Evolutionary conservation across 2,113 vertebrate genomes (phyloP), one percentile per base, ranked within the genome.

Genomic region (Rhipidura dahli): DNA sequence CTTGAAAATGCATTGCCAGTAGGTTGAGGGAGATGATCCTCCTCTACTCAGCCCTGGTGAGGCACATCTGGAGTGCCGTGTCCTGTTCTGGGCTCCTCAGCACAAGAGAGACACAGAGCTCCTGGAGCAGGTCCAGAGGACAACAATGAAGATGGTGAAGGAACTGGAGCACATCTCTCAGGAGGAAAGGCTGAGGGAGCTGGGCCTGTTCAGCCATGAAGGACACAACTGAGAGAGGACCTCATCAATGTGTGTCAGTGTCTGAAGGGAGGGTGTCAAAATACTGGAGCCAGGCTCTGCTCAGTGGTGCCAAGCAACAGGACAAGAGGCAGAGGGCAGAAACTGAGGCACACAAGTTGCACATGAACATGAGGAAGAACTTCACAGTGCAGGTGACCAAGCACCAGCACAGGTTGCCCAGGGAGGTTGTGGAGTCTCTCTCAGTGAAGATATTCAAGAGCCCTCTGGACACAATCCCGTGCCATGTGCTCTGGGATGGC

Each of bases 381-480:
- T 28, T 18, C 28, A 26, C 16, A n/a, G 64, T 70, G 47, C n/a
- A 45, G 61, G 39, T 61, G 28, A 24, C 19, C 0, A 0, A 4
- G 37, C 53, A 12, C 27, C 22, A 23, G 4, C 12, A 33, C 11
- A 15, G 11, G 6, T 27, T 51, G 11, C 27, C 10, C 33, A 39
- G 33, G 45, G 39, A 45, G 19, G 15, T 10, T 23, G 8, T 61
- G 47, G n/a, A 39, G 19, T 39, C 23, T n/a, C 54, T 15, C 28
- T 61, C 15, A 9, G 19, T 40, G 56, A 16, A 45, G 23, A 39
- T 53, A 39, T 3, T 47, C 19, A n/a, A 11, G 19, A 87, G n/a
- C 47, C 2, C 3, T 63, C 19, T 40, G 28, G 28, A 54, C 21
- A 23, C 64, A 61, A 7, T 39, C 13, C 39, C 54, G 20, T 87